These are phyloP conservation scores for Schizotus pectinicornis DNA, from an alignment of 2,888 invertebrate species.

Conservation along the genomic window DNA sequence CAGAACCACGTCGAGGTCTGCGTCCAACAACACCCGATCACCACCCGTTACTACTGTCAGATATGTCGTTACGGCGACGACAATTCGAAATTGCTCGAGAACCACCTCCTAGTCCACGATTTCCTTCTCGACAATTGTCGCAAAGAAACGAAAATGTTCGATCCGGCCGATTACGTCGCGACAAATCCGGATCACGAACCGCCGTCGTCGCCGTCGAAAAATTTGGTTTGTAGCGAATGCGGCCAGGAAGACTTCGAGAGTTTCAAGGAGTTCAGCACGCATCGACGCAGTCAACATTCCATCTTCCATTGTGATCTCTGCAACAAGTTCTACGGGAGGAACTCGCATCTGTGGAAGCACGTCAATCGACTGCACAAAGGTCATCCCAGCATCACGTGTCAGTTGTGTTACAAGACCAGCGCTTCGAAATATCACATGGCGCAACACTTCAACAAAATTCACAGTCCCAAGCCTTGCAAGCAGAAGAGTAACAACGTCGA, in stretches of 20 bases:
- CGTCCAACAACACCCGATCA: conserved; percentile 55
- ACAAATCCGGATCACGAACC: conserved; percentile 47
- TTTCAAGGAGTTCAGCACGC: conserved; percentile 62
- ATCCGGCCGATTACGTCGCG: conserved; percentile 61
- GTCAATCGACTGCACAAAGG: conserved; percentile 65
- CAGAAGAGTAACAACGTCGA: conserved; percentile 19
- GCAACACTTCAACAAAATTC: conserved; percentile 64
- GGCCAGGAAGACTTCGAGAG: conserved; percentile 53
- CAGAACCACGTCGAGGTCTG: conserved; percentile 61
- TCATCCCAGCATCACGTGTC: conserved; percentile 66
- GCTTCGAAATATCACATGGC: conserved; percentile 65
- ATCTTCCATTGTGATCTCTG: conserved; percentile 68
- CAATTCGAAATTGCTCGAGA: conserved; percentile 60
- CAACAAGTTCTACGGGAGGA: conserved; percentile 66
- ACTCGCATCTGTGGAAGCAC: conserved; percentile 68
- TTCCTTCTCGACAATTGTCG: conserved; percentile 57
- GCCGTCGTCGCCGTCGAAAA: conserved; percentile 36
- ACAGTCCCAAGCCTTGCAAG: conserved; percentile 47
- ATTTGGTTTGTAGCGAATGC: conserved; percentile 47
- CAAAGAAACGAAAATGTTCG: conserved; percentile 54
- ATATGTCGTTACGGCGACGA: conserved; percentile 65
- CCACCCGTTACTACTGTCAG: conserved; percentile 58
- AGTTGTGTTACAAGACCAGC: conserved; percentile 64
- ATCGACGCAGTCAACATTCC: conserved; percentile 61
- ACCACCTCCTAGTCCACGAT: conserved; percentile 64